Evolutionary conservation across 2,888 invertebrate genomes (phyloP), one percentile per base, ranked within the genome.

Genomic region (Cephus spinipes): DNA sequence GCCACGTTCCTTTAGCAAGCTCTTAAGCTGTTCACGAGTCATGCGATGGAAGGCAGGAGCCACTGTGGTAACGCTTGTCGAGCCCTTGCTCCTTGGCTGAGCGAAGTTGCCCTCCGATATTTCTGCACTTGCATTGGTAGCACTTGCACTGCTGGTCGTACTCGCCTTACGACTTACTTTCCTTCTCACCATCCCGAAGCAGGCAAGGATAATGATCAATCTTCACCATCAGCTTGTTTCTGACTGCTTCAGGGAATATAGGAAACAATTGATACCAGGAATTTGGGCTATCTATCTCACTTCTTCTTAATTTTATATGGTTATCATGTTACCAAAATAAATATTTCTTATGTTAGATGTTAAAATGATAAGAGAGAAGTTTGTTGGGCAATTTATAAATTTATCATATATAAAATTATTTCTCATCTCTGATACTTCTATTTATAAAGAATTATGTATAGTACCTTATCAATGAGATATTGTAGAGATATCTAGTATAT

Each of bases 1-100:
- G 83, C 86, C 85, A 85, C 87, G 88, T 84, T 87, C 88, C 85
- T 87, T 89, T 87, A 90, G 85, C 85, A 88, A 85, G 83, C 86
- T 83, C 84, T 86, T 87, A 87, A 89, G 87, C 83, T 88, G 87
- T 86, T 87, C 88, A 81, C 86, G 86, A 79, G 87, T 85, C 86
- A 88, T 87, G 83, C 85, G 86, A 84, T 86, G 87, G 83, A 87
- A 85, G 78, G 83, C 83, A 81, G 89, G 82, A 80, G 84, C 80
- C 82, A 87, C 76, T 78, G 82, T 83, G 78, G 84, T 86, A 79
- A 85, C 81, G 84, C 83, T 87, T 77, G 82, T 83, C 75, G 85
- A 86, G 76, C 85, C 83, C 74, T 83, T 83, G 81, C 84, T 86
- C 83, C 80, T 82, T 77, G 81, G 82, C 76, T 83, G 85, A 84